phyloP scores from a whole-genome alignment of 2,888 invertebrate species.

The Cerceris rybyensis region DNA sequence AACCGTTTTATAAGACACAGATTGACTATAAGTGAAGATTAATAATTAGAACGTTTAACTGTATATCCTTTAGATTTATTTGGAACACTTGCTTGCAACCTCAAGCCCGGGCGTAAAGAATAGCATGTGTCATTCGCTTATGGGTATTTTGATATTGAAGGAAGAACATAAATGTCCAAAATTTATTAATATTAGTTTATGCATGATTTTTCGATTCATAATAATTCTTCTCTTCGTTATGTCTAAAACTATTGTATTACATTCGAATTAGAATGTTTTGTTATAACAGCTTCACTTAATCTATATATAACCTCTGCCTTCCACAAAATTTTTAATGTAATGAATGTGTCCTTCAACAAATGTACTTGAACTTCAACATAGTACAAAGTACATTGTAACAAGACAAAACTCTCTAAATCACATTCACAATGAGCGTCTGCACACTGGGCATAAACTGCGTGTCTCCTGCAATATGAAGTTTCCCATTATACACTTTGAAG shows the following conservation, averaged over 20 bases:
- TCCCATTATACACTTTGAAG: not conserved
- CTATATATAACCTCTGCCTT: not conserved
- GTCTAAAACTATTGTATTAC: not conserved
- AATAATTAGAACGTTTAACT: not conserved
- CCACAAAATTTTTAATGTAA: not conserved
- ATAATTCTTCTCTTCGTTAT: not conserved
- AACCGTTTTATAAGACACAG: not conserved
- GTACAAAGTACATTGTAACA: slow-evolving; percentile 17
- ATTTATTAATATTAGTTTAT: too few species aligned
- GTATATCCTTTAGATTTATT: not conserved
- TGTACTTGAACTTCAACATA: not conserved
- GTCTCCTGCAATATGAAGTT: slow-evolving; percentile 11
- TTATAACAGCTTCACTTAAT: not conserved
- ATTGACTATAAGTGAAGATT: not conserved
- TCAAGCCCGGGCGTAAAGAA: not conserved
- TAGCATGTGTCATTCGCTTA: not conserved
- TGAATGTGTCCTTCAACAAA: not conserved
- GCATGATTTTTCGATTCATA: not conserved
- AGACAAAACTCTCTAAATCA: not conserved
- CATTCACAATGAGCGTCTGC: slow-evolving; percentile 6
- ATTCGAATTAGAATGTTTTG: not conserved
- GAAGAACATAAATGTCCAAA: not conserved
- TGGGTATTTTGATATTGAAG: not conserved
- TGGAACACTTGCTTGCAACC: not conserved
- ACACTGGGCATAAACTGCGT: slow-evolving; percentile 23